Base-by-base conservation (phyloP, 2,113 vertebrate genomes). In the Uropsilus gracilis region DNA sequence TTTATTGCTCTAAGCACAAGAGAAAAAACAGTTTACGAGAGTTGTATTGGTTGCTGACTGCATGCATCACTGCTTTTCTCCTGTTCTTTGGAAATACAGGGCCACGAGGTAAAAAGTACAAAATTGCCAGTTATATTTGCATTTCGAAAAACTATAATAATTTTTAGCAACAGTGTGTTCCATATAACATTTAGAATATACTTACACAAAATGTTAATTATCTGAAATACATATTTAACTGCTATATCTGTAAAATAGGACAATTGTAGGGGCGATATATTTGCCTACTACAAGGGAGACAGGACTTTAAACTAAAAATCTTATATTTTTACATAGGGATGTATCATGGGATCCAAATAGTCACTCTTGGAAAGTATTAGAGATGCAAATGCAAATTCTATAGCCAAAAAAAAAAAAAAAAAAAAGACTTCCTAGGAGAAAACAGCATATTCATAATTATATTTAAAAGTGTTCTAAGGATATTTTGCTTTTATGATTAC, bases 401-500 rank as follows among this genome's bases (percentile, higher is more conserved):
- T 26, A 83, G 28, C 18, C 10, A 30, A 63, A 71, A 61, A 69
- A 71, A 61, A 69, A 82, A 69, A 71, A 61, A 69, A 82, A 92
- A 77, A 6, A 3, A 94, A 91, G 8, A 34, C 46, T 26, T 75
- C 9, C 28, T 94, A 90, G 59, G 37, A 92, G 8, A 87, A 42
- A 68, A 85, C 59, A 72, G 7, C 22, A 7, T 59, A 95, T 81
- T 95, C 32, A 66, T 77, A 92, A 85, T 59, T 53, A 26, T 83
- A 53, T 57, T 95, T 86, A 66, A 94, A 94, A 71, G 44, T 89
- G 18, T 90, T 86, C 42, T 82, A 81, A 86, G 37, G 28, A 32
- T 77, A 63, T 94, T 97, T 93, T 90, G 24, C 17, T 82, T 22
- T 86, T 22, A 85, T 59, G 50, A 64, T 72, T 94, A 42, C 26